Evolutionary conservation across 2,888 invertebrate genomes (phyloP), one percentile per base, ranked within the genome.

Genomic region (Tachina grossa): DNA sequence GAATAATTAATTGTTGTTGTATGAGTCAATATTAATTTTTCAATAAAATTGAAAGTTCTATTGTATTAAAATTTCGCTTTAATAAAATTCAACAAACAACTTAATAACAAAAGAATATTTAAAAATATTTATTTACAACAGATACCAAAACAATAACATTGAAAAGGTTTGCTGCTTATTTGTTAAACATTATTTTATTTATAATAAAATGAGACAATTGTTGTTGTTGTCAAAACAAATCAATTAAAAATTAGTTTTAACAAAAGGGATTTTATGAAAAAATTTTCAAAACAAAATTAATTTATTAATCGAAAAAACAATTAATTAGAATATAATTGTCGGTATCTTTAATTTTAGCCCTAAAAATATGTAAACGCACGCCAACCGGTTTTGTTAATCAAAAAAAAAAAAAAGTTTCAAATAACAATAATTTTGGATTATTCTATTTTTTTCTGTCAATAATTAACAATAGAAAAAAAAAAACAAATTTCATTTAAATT

Each of bases 11-110:
- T 9, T 59, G 14, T 41, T 77, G 61, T 61, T 43, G n/a, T 43
- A 69, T 13, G 61, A 74, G n/a, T 61, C 41, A 41, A 72, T 74
- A 74, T 45, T 14, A 51, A 66, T 31, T 74, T 81, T 71, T 51
- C 55, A 81, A 80, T 57, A 74, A 85, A 85, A 85, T 75, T 74
- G 78, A 85, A 79, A 85, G 85, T 79, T 85, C 66, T 72, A 79
- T 85, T 83, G 79, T 85, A 83, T 82, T 79, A 19, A 61, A 75
- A 85, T 80, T 79, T 72, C 51, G 6, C 41, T 61, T 66, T 19
- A 77, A 66, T 5, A 76, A 69, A 47, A 55, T 57, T 6, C 49
- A 53, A 43, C 9, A 59, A 65, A 16, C 41, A 66, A 39, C 39
- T 61, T 74, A 14, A 61, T 63, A 65, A 65, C 61, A 80, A 66